Conservation (phyloP, 2,888 invertebrate species). For the Chydorus sphaericus region DNA sequence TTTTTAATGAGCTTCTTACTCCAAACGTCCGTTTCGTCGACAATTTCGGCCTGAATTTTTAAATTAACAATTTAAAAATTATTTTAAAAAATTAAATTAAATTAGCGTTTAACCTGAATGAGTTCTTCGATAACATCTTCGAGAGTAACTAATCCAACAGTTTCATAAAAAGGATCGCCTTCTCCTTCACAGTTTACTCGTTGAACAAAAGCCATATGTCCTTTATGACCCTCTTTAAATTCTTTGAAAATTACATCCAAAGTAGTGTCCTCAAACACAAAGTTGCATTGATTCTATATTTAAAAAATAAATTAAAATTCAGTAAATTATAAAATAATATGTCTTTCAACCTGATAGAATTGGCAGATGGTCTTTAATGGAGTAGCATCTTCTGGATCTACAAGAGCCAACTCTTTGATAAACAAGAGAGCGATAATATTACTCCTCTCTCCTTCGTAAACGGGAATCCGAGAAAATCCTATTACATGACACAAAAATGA, state of each 20-base stretch:
- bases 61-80: not conserved
- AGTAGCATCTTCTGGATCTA: conserved; percentile 96
- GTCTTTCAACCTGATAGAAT: conserved; percentile 90
- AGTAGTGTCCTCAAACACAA: conserved; percentile 90
- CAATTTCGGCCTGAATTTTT: conserved; percentile 54
- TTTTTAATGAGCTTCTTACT: conserved; percentile 45
- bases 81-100: not conserved
- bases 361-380: conserved; percentile 81
- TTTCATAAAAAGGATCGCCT: conserved; percentile 86
- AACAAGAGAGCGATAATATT: conserved; percentile 91
- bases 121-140: conserved; percentile 97
- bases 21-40: conserved; percentile 93
- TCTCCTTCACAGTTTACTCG: conserved; percentile 75
- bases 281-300: conserved; percentile 89
- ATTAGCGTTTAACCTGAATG: conserved; percentile 52
- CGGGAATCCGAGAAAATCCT: conserved; percentile 92
- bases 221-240: conserved; percentile 84
- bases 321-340: conserved; percentile 91
- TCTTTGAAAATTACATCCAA: conserved; percentile 90
- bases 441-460: conserved; percentile 57
- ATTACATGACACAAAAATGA: conserved; percentile 16
- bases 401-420: conserved; percentile 94
- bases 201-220: conserved; percentile 93
- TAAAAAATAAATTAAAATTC: conserved; percentile 89
- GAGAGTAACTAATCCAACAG: conserved; percentile 84